Conservation (phyloP, 2,888 invertebrate genomes). For the Cistogaster globosa region DNA sequence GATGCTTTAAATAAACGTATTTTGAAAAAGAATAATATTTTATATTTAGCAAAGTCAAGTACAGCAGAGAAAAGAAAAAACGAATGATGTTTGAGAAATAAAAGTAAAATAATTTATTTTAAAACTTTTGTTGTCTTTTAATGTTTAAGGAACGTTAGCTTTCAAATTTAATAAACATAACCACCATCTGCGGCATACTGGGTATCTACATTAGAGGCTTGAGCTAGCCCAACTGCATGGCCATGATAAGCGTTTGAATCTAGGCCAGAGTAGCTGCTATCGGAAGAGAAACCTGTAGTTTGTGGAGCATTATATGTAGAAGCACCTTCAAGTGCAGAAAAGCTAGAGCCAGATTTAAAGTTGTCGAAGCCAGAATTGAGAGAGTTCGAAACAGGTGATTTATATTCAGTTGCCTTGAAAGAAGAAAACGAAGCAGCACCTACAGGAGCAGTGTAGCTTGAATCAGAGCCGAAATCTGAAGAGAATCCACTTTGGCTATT, state of each 20-base stretch:
- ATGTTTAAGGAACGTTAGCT: slow-evolving; percentile 29
- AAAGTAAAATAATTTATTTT: slow-evolving; percentile 44
- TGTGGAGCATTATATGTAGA: too few relatives aligned
- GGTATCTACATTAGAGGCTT: slow-evolving; percentile 73
- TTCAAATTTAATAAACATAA: slow-evolving; percentile 77
- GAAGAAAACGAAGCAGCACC: slow-evolving; percentile 29
- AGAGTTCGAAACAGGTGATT: slow-evolving; percentile 6
- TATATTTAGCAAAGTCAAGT: slow-evolving; percentile 74
- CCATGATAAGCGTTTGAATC: too few relatives aligned
- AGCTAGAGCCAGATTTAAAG: background rate
- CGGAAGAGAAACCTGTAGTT: too few relatives aligned
- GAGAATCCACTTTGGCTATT: background rate
- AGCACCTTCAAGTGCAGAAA: background rate
- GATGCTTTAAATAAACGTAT: slow-evolving; percentile 68
- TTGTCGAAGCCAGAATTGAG: background rate
- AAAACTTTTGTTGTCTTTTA: background rate
- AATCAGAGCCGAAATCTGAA: slow-evolving; percentile 45
- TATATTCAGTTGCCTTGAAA: background rate
- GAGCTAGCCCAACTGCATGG: background rate
- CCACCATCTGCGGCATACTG: slow-evolving; percentile 80
- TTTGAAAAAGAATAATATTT: slow-evolving; percentile 77
- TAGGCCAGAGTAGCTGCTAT: too few relatives aligned
- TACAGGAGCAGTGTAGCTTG: slow-evolving; percentile 56
- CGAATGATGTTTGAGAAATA: slow-evolving; percentile 35
- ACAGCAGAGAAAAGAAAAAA: background rate